Base-by-base conservation (phyloP, 2,888 invertebrate genomes). In the Suillia variegata region DNA sequence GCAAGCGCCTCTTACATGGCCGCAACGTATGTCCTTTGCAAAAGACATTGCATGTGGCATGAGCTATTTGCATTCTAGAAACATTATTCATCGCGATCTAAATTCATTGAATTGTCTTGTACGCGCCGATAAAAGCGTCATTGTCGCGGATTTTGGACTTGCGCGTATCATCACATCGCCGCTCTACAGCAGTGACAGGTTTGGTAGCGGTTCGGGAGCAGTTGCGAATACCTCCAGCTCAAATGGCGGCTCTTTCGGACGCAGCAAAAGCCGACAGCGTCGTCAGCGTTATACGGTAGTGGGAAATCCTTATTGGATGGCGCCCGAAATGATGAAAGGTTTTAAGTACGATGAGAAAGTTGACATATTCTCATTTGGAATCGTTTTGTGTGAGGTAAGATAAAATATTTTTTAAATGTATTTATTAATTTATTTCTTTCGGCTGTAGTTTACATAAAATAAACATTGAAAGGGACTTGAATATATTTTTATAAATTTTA, bases 301-400 rank as follows among this genome's bases (percentile, higher is more conserved):
- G 0, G 97, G 97, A 1, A 96, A 95, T 85, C 96, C 97, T 0
- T 97, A 96, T 82, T 97, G 96, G 96, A 97, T 97, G 97, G 97
- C 97, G 0, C 97, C 97, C 1, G 97, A 97, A 82, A 97, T 97
- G 97, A 94, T 97, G 93, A 94, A 93, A 80, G 96, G 96, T 18
- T 92, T 94, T 74, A 92, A 93, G 67, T 97, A 97, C 80, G 96
- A 97, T 76, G 96, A 97, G 79, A 95, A 95, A 81, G 97, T 97
- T 0, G 97, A 97, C 76, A 91, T 97, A 62, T 97, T 97, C 82
- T 96, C 96, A 22, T 97, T 94, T 82, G 97, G 97, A 31, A 96
- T 97, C 66, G 91, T 97, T 62, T 84, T 96, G 2, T 97, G 97
- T 79, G 97, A 97, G 89, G 93, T 93, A 72, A 76, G 80, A 66